Evolutionary conservation across 2,888 invertebrate species (phyloP), one percentile per base, ranked within the genome.

Genomic region (Cantharis flavilabris): DNA sequence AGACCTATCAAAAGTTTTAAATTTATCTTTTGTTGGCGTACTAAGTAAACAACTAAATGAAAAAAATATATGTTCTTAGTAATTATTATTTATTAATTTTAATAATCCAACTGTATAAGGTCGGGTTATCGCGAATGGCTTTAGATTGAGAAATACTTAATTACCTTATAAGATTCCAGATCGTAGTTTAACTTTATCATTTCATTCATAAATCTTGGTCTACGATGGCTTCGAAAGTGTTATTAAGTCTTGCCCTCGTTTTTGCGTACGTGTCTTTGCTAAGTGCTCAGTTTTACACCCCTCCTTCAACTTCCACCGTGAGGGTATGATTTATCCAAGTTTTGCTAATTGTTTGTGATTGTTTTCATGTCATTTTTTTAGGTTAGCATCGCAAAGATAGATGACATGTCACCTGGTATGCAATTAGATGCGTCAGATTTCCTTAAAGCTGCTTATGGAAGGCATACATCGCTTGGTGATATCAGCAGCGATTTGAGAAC

Each of bases 391-490:
- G 65, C 23, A 67, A 26, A 20, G 13, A 67, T 26, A n/a, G 23
- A 67, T 18, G 65, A 67, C 5, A 26, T 67, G 18, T n/a, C 23
- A 67, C 65, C 65, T 1, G 26, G 13, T 9, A 76, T 76, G 73
- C 18, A 76, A 69, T 23, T 71, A 3, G 76, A 76, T 3, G 76
- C 76, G 3, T 65, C 70, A 9, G 62, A 76, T n/a, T 28, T 63
- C 20, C 33, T 76, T 14, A 71, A 20, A 23, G 30, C 7, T n/a
- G 65, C 71, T 16, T 13, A 73, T 10, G 18, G 30, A 28, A 33
- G 70, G 5, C 62, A 64, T 4, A n/a, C 65, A 2, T n/a, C 23
- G 3, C 20, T 16, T 13, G 65, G 23, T 5, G 23, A 26, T 67
- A 67, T 67, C 26, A 23, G 23, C n/a, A 20, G 28, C 1, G 23